Conservation (phyloP, 1,140 invertebrate genomes). For the Heliconius melpomene region DNA sequence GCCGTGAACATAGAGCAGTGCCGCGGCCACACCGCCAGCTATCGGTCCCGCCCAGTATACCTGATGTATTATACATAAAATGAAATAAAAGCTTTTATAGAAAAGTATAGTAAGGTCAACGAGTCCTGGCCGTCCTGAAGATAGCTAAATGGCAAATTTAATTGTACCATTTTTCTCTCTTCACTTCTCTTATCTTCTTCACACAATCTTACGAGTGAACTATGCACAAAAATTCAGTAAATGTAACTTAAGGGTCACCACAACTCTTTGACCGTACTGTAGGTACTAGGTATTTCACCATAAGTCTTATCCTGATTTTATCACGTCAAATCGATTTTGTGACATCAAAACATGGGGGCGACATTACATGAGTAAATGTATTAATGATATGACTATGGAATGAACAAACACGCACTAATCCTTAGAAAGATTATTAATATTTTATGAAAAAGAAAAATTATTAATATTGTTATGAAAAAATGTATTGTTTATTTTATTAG, state of each 20-base stretch:
- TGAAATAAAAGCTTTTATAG: not conserved
- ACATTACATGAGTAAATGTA: not conserved
- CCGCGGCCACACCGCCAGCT: slow-evolving; percentile 89
- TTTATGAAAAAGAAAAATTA: too few species aligned
- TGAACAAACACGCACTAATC: not conserved
- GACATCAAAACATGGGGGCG: not conserved
- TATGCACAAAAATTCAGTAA: too few species aligned
- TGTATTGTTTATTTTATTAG: too few species aligned
- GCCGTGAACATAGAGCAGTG: slow-evolving; percentile 88
- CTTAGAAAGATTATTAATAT: too few species aligned
- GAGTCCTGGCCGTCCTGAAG: too few species aligned
- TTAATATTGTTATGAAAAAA: too few species aligned
- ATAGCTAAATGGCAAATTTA: too few species aligned
- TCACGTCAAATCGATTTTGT: not conserved
- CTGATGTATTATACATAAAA: slow-evolving; percentile 63
- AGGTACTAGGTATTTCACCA: not conserved
- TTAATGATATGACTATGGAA: not conserved
- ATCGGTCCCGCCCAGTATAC: slow-evolving; percentile 94
- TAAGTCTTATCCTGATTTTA: not conserved
- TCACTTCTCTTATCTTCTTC: too few species aligned
- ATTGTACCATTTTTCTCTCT: too few species aligned
- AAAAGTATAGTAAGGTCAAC: not conserved
- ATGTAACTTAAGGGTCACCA: too few species aligned
- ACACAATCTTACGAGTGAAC: too few species aligned
- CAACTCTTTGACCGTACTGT: too few species aligned